These are phyloP conservation scores for Cossypha caffra DNA, from an alignment of 2,797 vertebrate species.

Conservation along the genomic window DNA sequence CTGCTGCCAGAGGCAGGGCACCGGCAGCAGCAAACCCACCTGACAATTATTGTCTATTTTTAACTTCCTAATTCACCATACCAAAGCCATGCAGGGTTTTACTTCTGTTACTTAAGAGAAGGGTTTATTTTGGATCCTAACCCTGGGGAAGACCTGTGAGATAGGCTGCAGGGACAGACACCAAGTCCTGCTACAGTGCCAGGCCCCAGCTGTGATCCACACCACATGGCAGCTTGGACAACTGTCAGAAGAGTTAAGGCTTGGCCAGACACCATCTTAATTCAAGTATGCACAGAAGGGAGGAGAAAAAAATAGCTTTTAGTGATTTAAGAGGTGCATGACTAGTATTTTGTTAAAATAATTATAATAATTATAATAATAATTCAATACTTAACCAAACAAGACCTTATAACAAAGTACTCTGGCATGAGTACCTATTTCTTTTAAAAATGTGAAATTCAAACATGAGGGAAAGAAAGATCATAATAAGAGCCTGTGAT, in stretches of 20 bases:
- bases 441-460: not conserved
- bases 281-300: not conserved
- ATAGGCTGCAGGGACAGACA: not conserved
- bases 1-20: not conserved
- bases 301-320: not conserved
- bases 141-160: not conserved
- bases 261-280: constrained; percentile 23
- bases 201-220: not conserved
- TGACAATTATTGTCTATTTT: not conserved
- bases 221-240: not conserved
- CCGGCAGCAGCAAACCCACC: not conserved
- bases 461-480: not conserved
- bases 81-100: not conserved
- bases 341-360: constrained; percentile 7
- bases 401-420: not conserved
- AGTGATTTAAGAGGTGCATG: not conserved
- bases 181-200: not conserved
- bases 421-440: not conserved
- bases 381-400: not conserved
- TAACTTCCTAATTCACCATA: not conserved
- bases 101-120: not conserved
- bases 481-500: not conserved
- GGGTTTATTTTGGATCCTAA: not conserved
- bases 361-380: not conserved
- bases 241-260: not conserved